Base-by-base conservation (phyloP, 1,140 invertebrate species). In the Dinothrombium tinctorium region DNA sequence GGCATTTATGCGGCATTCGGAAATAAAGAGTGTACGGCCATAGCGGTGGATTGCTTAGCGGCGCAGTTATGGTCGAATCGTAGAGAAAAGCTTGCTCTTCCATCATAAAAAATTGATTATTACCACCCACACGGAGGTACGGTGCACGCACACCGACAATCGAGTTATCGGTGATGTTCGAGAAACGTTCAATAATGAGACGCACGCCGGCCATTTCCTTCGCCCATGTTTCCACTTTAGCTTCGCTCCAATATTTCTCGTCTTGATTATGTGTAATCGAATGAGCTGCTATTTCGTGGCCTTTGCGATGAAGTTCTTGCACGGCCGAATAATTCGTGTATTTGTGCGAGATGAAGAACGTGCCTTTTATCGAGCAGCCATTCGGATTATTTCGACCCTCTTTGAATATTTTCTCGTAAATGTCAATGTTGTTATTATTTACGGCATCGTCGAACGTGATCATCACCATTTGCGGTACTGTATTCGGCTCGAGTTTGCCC, bases 1-100 rank as follows among this genome's bases (percentile, higher is more conserved):
- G 83, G 54, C 84, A 90, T 40, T 77, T 69, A 54, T 87, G 83
- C 0, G 84, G 84, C 82, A 90, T 90, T 41, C 81, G 69, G 70
- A 87, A 92, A 66, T 90, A 90, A 72, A 94, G 80, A 44, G 84
- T 92, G 67, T 90, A 94, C 5, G 84, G 86, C 84, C 84, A 94
- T 23, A 92, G 68, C 15, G 84, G 84, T 12, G 79, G 81, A 51
- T 89, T 84, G 46, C 76, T 81, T 12, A 90, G 63, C 5, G 83
- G 78, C 11, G 83, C 82, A 0, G 83, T 89, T 53, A 94, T 89
- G 12, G 83, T 87, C 8, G 83, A 87, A 56, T 92, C 86, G 57
- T 90, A 94, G 6, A 90, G 60, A 68, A 92, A 92, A 14, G 80
- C 79, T 57, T 90, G 82, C 57, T 87, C 81, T 61, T 89, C 83